phyloP scores from a whole-genome alignment of 2,113 vertebrate species.

The Xiphias gladius region DNA sequence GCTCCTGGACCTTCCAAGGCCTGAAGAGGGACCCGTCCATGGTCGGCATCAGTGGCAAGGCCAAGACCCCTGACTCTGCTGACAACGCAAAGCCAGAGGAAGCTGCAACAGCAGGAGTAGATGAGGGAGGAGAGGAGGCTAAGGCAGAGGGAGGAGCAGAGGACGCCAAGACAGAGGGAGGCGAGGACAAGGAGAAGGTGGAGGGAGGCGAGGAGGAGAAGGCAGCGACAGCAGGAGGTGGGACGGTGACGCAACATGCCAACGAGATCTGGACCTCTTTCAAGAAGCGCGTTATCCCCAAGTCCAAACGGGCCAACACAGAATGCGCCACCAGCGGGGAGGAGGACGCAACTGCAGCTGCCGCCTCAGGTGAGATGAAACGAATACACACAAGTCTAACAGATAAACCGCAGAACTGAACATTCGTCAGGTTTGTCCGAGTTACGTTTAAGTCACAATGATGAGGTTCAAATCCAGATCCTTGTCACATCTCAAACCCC shows the following conservation, averaged over 20 bases:
- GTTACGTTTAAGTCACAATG: not conserved
- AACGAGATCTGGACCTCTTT: conserved; percentile 88
- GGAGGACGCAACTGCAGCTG: conserved; percentile 67
- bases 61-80: conserved; percentile 72
- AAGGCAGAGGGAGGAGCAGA: conserved; percentile 64
- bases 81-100: conserved; percentile 69
- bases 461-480: not conserved
- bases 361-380: conserved; percentile 65
- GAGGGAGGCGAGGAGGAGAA: conserved; percentile 62
- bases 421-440: not conserved
- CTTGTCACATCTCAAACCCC: not conserved
- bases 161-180: conserved; percentile 67
- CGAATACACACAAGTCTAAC: not conserved
- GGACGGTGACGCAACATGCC: conserved; percentile 84
- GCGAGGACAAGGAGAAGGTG: conserved; percentile 68
- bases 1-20: conserved; percentile 88
- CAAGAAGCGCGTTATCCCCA: conserved; percentile 86
- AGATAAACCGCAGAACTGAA: not conserved
- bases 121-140: conserved; percentile 61
- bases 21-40: conserved; percentile 86
- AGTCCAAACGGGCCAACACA: conserved; percentile 82
- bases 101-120: conserved; percentile 27
- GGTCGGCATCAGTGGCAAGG: conserved; percentile 81
- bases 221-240: conserved; percentile 62
- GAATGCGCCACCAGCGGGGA: conserved; percentile 75